phyloP scores from a whole-genome alignment of 2,888 invertebrate species.

The Scaptomyza flava region DNA sequence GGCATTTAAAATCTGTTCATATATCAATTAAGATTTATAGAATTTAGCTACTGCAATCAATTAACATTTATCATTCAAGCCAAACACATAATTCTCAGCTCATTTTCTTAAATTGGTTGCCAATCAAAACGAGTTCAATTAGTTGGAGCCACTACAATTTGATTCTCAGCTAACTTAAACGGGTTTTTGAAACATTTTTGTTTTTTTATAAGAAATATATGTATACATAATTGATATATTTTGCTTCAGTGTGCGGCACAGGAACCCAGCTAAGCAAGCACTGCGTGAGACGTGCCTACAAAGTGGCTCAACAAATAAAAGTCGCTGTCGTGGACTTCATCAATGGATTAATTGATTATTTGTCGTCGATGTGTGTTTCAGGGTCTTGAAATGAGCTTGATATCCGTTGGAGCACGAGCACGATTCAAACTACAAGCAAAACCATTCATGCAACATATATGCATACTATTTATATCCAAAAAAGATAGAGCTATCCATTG shows the following conservation, averaged over 20 bases:
- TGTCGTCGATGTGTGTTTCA: constrained; percentile 57
- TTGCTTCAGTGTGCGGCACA: constrained; percentile 54
- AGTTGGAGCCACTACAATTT: constrained; percentile 30
- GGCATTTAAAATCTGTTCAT: constrained; percentile 28
- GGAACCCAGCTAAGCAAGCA: constrained; percentile 26
- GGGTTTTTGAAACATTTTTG: constrained; percentile 28
- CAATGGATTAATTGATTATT: constrained; percentile 83
- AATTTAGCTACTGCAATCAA: constrained; percentile 43
- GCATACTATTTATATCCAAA: no score
- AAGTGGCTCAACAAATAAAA: constrained; percentile 74
- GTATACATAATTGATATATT: constrained; percentile 27
- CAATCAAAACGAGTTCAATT: constrained; percentile 65
- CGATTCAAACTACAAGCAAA: constrained; percentile 48
- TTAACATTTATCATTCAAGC: constrained; percentile 47
- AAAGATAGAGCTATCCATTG: constrained; percentile 40
- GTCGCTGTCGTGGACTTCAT: constrained; percentile 74
- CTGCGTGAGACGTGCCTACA: constrained; percentile 65
- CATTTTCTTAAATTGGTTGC: constrained; percentile 31
- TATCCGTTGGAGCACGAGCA: constrained; percentile 58
- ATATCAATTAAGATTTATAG: constrained; percentile 12
- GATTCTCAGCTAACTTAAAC: constrained; percentile 36
- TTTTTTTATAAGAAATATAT: not conserved
- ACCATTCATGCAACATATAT: not conserved
- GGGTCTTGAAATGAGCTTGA: constrained; percentile 58
- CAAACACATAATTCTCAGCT: constrained; percentile 32